Conservation (phyloP, 2,797 vertebrate species). For the Sebastes cheni region DNA sequence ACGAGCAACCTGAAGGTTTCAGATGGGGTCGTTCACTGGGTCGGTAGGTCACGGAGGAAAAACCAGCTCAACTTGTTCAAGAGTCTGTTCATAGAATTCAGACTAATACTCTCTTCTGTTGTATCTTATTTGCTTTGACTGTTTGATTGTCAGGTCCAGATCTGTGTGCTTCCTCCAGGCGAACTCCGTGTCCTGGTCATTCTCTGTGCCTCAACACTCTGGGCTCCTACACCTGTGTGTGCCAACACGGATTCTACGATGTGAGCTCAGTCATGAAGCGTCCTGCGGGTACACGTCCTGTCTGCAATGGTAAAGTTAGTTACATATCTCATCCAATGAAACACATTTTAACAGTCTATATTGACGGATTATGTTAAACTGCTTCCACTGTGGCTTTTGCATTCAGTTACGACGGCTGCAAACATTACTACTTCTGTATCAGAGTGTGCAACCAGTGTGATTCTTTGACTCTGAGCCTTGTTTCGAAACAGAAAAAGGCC, state of each 20-base stretch:
- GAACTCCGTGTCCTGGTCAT: slow-evolving; percentile 49
- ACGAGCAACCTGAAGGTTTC: slow-evolving; percentile 20
- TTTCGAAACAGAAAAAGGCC: slow-evolving; percentile 68
- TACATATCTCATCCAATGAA: too few species aligned
- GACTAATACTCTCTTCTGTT: neutral
- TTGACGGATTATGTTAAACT: neutral
- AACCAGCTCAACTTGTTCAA: neutral
- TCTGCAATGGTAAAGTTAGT: slow-evolving; percentile 66
- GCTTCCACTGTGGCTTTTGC: neutral
- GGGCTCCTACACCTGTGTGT: slow-evolving; percentile 72
- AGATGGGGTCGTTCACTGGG: slow-evolving; percentile 65
- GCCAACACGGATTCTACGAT: slow-evolving; percentile 69
- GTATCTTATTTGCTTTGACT: neutral
- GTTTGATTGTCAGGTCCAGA: slow-evolving; percentile 62
- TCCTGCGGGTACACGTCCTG: slow-evolving; percentile 5
- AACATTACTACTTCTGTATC: neutral
- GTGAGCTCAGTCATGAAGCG: slow-evolving; percentile 36
- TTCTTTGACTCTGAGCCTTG: neutral
- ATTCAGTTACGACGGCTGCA: too few species aligned
- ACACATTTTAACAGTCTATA: neutral
- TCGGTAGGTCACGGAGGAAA: slow-evolving; percentile 46
- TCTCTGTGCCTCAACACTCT: slow-evolving; percentile 77
- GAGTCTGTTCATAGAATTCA: neutral
- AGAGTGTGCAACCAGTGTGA: neutral
- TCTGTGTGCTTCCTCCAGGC: slow-evolving; percentile 46